Evolutionary conservation across 2,113 vertebrate species (phyloP).

Genomic region (Ictidomys tridecemlineatus): DNA sequence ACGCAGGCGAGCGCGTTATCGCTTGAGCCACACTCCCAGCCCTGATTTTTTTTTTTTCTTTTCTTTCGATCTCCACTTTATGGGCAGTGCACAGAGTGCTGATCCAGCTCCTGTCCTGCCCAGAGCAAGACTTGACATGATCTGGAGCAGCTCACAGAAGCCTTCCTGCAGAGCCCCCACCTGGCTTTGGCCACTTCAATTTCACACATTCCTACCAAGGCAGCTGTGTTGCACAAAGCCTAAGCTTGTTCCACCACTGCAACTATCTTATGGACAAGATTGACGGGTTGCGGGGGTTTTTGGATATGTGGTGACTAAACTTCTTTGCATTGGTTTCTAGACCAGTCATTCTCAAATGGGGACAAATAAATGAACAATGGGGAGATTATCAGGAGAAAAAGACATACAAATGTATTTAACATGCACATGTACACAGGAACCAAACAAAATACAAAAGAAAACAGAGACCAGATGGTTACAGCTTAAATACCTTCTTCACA

Average conservation of each 20-base stretch:
- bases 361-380: not conserved
- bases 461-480: not conserved
- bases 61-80: not conserved
- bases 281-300: accelerated
- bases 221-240: not conserved
- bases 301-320: not conserved
- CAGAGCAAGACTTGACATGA: not conserved
- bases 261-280: not conserved
- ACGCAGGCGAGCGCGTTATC: accelerated
- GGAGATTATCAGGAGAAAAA: not conserved
- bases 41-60: not conserved
- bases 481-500: not conserved
- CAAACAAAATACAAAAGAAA: not conserved
- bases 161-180: not conserved
- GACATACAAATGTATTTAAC: not conserved
- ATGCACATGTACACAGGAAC: not conserved
- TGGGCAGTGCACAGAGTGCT: no score
- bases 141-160: not conserved
- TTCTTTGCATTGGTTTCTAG: not conserved
- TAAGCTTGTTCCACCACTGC: not conserved
- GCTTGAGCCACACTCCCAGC: no score
- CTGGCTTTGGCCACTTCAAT: no score
- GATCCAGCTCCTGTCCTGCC: not conserved
- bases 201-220: accelerated
- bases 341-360: not conserved